phyloP scores from a whole-genome alignment of 2,888 invertebrate genomes.

The Bombylius discolor region DNA sequence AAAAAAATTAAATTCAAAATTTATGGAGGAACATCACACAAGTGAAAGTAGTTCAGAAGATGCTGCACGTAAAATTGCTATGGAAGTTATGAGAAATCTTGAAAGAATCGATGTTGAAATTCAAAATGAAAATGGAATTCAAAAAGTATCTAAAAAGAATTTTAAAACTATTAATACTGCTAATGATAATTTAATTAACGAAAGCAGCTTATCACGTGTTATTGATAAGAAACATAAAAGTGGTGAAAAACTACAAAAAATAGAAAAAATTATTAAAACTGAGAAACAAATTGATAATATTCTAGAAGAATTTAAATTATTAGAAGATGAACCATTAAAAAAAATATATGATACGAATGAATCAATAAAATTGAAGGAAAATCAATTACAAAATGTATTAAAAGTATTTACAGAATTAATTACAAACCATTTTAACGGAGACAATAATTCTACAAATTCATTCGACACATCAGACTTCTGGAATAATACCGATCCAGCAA shows the following conservation, averaged over 20 bases:
- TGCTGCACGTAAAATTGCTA: not conserved
- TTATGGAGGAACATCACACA: too few relatives aligned
- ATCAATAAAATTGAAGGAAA: not conserved
- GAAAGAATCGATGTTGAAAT: conserved; percentile 14
- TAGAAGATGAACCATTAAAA: not conserved
- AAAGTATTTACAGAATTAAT: not conserved
- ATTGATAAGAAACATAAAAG: not conserved
- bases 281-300: not conserved
- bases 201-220: not conserved
- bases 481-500: not conserved
- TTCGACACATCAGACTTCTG: not conserved
- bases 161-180: too few relatives aligned
- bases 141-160: not conserved
- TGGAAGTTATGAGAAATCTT: conserved; percentile 14
- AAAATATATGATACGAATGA: not conserved
- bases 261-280: not conserved
- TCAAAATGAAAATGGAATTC: not conserved
- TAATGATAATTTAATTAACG: not conserved
- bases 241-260: not conserved
- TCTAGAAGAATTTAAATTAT: not conserved
- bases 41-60: not conserved
- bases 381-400: not conserved
- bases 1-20: too few relatives aligned
- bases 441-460: not conserved
- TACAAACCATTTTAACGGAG: not conserved